Evolutionary conservation across 2,113 vertebrate genomes (phyloP), one percentile per base, ranked within the genome.

Genomic region (Bucco capensis): DNA sequence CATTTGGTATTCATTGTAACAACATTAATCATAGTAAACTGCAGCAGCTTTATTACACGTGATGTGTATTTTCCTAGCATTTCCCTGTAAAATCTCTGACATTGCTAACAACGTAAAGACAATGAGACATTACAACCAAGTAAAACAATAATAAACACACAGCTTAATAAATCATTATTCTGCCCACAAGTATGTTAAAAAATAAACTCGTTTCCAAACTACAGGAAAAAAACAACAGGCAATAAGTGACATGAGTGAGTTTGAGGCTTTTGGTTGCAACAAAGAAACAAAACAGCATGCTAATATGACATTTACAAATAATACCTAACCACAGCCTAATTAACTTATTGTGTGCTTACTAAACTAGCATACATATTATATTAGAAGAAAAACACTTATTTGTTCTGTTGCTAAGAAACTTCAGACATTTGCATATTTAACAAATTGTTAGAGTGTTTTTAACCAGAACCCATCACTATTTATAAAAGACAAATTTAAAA

Each of bases 251-350:
- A 96, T 88, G 92, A 83, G 75, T 90, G 93, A 93, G 66, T 93
- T 81, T 96, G 94, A 94, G 90, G 94, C 92, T 96, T 93, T 71
- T 64, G 91, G 84, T 88, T 79, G 91, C 88, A 96, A 89, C 93
- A 96, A 96, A 96, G 88, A 93, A 96, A 96, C 80, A 95, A 93
- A 96, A 88, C 88, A 89, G 93, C 96, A 97, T 97, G 97, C 97
- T 97, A 97, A 97, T 97, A 97, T 97, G 97, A 97, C 97, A 98
- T 98, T 97, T 98, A 98, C 92, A 97, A 97, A 98, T 96, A 97
- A 97, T 95, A 95, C 96, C 96, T 97, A 97, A 96, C 97, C 96
- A 5, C 96, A 97, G 94, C 97, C 96, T 98, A 97, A 98, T 98
- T 98, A 98, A 97, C 95, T 97, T 97, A 97, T 93, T 96, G 96